These are phyloP conservation scores for Scomberomorus guttatus DNA, from an alignment of 2,797 vertebrate species.

Conservation along the genomic window DNA sequence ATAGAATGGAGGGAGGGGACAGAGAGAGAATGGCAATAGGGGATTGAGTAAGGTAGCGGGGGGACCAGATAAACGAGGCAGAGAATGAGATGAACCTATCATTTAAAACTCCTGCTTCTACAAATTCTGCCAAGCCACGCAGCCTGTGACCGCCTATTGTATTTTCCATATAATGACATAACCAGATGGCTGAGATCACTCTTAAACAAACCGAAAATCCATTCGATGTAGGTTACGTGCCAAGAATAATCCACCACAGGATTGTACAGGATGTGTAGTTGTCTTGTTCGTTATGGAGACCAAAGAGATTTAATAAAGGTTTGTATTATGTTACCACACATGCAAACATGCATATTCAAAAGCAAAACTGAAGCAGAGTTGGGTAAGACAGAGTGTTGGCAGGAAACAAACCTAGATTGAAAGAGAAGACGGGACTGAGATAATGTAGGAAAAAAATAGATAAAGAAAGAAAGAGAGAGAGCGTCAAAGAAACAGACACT, in stretches of 20 bases:
- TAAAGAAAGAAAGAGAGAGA: neutral
- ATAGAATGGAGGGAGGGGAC: neutral
- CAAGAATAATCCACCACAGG: neutral
- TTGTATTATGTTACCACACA: neutral
- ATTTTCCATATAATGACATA: conserved; percentile 6
- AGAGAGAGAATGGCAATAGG: conserved; percentile 1
- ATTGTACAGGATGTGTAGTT: neutral
- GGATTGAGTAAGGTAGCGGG: neutral
- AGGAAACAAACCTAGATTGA: neutral
- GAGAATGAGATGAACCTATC: neutral
- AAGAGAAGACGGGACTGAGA: neutral
- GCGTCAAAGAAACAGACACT: conserved; percentile 43
- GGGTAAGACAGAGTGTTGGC: neutral
- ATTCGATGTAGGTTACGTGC: neutral
- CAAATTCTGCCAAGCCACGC: neutral
- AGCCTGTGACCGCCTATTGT: neutral
- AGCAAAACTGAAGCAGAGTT: neutral
- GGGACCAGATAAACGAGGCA: neutral
- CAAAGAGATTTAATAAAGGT: neutral
- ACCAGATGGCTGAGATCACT: conserved; percentile 7
- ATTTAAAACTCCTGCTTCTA: neutral
- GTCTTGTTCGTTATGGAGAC: neutral
- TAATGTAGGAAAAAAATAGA: neutral
- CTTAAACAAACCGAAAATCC: conserved; percentile 11
- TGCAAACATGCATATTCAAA: neutral